These are phyloP conservation scores for Pentamera pediparva DNA, from an alignment of 53 echinoderm and acorn worm genomes.

Conservation along the genomic window DNA sequence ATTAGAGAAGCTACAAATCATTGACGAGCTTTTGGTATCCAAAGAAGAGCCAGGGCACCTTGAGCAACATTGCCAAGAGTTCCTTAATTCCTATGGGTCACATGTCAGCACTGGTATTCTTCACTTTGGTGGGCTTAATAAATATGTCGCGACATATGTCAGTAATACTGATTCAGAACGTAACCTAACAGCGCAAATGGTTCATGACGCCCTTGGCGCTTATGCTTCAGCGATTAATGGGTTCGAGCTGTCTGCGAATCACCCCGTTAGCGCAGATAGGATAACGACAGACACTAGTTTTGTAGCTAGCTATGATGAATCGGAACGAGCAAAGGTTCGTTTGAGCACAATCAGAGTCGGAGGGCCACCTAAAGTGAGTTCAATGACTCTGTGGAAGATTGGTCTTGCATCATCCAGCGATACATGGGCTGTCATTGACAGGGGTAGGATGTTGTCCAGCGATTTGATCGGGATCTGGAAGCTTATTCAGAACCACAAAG, in stretches of 20 bases:
- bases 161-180: conserved; percentile 6
- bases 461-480: conserved; percentile 34
- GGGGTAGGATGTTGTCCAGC: conserved; percentile 27
- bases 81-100: not conserved
- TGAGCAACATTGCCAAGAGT: not conserved
- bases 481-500: conserved; percentile 30
- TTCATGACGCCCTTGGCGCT: conserved; percentile 22
- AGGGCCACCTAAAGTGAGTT: conserved; percentile 20
- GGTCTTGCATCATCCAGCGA: conserved; percentile 29
- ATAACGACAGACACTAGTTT: conserved; percentile 2
- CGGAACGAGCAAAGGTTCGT: conserved; percentile 10
- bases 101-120: conserved; percentile 21
- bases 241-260: not conserved
- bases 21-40: conserved; percentile 13
- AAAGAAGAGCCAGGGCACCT: not conserved
- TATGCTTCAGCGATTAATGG: conserved; percentile 20
- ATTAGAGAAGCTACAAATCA: conserved; percentile 9
- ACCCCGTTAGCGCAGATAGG: conserved; percentile 4
- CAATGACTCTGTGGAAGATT: conserved; percentile 30
- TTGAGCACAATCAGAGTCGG: conserved; percentile 24
- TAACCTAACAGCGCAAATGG: not conserved
- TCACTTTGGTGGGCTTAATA: conserved; percentile 37
- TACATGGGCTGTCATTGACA: conserved; percentile 39
- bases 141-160: conserved; percentile 29
- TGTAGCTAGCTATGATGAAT: conserved; percentile 12